phyloP scores from a whole-genome alignment of 2,113 vertebrate genomes.

The Corythoichthys intestinalis region DNA sequence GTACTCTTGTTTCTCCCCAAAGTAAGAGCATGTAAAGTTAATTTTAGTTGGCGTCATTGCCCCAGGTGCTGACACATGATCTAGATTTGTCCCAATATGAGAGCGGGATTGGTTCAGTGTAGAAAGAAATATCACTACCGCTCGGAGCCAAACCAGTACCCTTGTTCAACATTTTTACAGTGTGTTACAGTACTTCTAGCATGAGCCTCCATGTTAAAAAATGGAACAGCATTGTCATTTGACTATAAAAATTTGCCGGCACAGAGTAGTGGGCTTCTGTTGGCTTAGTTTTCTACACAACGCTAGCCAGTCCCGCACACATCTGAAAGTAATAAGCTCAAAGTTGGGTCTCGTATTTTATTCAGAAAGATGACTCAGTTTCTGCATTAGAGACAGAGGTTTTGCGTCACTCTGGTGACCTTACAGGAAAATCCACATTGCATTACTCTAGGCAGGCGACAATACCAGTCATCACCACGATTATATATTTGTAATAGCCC shows the following conservation, averaged over 20 bases:
- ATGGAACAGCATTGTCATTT: neutral
- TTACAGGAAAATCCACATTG: slow-evolving; percentile 79
- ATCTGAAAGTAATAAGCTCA: slow-evolving; percentile 15
- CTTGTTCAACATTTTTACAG: neutral
- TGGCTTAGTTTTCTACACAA: neutral
- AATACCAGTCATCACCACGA: slow-evolving; percentile 62
- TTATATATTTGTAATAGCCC: slow-evolving; percentile 45
- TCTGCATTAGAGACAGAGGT: slow-evolving; percentile 53
- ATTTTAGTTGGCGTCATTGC: neutral
- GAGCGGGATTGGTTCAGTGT: neutral
- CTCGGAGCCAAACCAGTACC: neutral
- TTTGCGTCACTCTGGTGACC: slow-evolving; percentile 71
- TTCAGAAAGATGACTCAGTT: slow-evolving; percentile 68
- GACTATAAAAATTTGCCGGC: neutral
- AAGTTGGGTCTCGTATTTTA: slow-evolving; percentile 52
- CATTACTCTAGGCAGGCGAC: slow-evolving; percentile 63
- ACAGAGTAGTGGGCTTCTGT: neutral
- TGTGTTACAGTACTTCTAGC: neutral
- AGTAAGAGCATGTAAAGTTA: neutral
- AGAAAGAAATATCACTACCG: neutral
- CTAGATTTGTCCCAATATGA: neutral
- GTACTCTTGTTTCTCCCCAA: neutral
- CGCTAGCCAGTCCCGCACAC: slow-evolving; percentile 3
- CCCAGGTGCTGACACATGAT: neutral
- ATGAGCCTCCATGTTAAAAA: neutral